Conservation (phyloP, 2,797 vertebrate genomes). For the Crocodylus rhombifer region DNA sequence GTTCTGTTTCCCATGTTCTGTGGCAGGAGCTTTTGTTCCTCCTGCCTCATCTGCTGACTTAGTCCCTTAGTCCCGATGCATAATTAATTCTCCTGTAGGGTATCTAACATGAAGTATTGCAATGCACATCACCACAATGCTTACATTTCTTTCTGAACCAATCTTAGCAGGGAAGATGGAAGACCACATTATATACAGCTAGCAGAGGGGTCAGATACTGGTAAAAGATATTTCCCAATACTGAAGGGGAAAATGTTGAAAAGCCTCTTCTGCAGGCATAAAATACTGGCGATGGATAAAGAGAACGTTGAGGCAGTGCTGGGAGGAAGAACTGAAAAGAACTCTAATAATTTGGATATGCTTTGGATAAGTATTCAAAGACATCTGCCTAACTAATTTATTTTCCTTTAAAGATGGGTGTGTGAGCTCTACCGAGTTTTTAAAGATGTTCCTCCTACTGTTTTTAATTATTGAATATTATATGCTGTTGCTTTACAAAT, state of each 20-base stretch:
- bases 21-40: no score
- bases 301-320: not conserved
- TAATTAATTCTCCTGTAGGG: no score
- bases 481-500: constrained; percentile 20
- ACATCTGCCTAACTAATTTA: constrained; percentile 34
- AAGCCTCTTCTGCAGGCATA: constrained; percentile 15
- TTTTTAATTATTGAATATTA: constrained; percentile 33
- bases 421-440: constrained; percentile 31
- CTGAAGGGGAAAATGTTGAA: not conserved
- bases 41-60: no score
- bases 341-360: constrained; percentile 22
- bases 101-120: no score
- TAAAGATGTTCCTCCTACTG: constrained; percentile 9
- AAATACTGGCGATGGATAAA: constrained; percentile 22
- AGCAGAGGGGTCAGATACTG: no score
- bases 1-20: no score
- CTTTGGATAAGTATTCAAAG: constrained; percentile 15
- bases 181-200: no score
- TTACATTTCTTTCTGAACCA: no score
- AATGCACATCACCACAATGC: no score
- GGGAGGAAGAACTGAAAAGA: constrained; percentile 12
- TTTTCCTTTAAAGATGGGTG: constrained; percentile 38
- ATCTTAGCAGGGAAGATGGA: no score
- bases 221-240: no score
- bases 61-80: no score